phyloP scores from a whole-genome alignment of 2,888 invertebrate species.

The Drosophila emarginata region DNA sequence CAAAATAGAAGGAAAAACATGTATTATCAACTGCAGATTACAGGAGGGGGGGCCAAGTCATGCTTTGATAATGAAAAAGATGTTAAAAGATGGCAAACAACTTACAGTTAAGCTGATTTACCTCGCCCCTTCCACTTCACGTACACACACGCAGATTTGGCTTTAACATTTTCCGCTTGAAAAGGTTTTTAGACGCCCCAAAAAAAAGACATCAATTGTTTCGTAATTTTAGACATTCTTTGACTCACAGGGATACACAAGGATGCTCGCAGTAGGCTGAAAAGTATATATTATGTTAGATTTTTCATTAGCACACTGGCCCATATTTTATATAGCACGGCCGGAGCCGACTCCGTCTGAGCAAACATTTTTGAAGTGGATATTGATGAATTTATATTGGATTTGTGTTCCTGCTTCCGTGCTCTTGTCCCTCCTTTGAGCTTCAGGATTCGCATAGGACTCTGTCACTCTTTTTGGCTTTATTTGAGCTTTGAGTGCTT shows the following conservation, averaged over 20 bases:
- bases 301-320: conserved; percentile 43
- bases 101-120: conserved; percentile 33
- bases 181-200: conserved; percentile 46
- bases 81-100: conserved; percentile 18
- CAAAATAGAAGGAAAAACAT: conserved; percentile 4
- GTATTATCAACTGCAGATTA: conserved; percentile 34
- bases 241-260: conserved; percentile 31
- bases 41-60: conserved; percentile 17
- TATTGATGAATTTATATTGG: conserved; percentile 73
- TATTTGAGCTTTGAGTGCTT: conserved; percentile 60
- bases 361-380: conserved; percentile 62
- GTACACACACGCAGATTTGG: conserved; percentile 12
- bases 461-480: conserved; percentile 40
- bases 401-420: conserved; percentile 49
- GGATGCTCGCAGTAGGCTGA: conserved; percentile 24
- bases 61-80: conserved; percentile 43
- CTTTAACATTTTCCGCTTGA: conserved; percentile 46
- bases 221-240: conserved; percentile 62
- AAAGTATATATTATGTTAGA: conserved; percentile 53
- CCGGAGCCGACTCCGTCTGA: not conserved
- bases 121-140: not conserved
- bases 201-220: conserved; percentile 64
- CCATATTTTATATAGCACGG: not conserved
- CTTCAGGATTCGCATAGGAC: not conserved
- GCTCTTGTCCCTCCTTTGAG: not conserved